Evolutionary conservation across 2,888 invertebrate species (phyloP).

Genomic region (Ophion costatus): DNA sequence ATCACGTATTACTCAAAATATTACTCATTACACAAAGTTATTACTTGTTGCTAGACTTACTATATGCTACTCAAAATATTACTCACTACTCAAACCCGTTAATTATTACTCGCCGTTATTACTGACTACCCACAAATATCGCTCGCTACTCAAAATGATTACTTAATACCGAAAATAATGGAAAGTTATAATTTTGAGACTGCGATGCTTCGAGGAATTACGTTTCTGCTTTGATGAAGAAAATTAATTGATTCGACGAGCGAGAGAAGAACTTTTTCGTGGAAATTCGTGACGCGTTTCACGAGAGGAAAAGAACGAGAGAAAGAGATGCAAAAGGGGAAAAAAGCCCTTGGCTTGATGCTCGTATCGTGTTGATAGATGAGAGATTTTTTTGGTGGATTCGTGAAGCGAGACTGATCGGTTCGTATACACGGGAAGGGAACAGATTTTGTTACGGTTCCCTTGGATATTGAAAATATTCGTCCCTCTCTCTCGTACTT

Average conservation of each 20-base stretch:
- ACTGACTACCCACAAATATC: too few relatives aligned
- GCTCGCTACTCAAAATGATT: not conserved
- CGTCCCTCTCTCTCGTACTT: constrained; percentile 41
- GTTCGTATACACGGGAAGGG: constrained; percentile 53
- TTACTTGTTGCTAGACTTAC: too few relatives aligned
- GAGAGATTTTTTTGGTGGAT: constrained; percentile 43
- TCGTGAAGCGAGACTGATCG: constrained; percentile 61
- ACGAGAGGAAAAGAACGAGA: not conserved
- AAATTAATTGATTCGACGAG: not conserved
- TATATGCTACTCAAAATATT: too few relatives aligned
- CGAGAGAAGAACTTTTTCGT: not conserved
- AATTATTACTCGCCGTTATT: too few relatives aligned
- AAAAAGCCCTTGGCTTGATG: constrained; percentile 35
- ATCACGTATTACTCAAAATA: too few relatives aligned
- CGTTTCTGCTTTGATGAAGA: too few relatives aligned
- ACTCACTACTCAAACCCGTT: too few relatives aligned
- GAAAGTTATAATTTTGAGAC: not conserved
- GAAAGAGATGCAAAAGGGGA: not conserved
- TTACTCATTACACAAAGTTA: too few relatives aligned
- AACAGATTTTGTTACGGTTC: constrained; percentile 69
- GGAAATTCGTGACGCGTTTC: not conserved
- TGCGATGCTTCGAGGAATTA: not conserved
- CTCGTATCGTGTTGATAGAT: constrained; percentile 55
- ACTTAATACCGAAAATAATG: not conserved
- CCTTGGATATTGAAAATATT: constrained; percentile 76